Evolutionary conservation across 2,113 vertebrate species (phyloP).

Genomic region (Eurystomus gularis): DNA sequence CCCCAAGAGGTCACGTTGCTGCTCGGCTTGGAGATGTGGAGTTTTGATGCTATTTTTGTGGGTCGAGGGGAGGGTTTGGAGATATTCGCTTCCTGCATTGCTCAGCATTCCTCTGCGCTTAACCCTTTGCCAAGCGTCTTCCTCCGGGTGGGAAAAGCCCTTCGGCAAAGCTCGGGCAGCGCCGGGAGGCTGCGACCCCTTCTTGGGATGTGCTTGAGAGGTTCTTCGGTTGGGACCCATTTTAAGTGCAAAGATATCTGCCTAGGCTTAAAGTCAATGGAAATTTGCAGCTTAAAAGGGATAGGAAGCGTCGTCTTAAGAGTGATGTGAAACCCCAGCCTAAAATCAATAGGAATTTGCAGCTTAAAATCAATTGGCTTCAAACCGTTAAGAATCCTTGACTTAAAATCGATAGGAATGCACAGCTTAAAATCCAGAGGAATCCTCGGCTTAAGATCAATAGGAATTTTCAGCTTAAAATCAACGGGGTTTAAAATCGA

Average conservation of each 20-base stretch:
- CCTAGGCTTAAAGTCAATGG: background rate
- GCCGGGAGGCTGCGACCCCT: rapidly evolving
- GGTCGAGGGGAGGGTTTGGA: background rate
- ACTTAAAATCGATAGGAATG: background rate
- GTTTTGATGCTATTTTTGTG: background rate
- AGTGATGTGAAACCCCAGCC: no score
- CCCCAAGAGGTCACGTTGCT: background rate
- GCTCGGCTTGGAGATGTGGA: background rate
- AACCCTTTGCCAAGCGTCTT: background rate
- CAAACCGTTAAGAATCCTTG: background rate
- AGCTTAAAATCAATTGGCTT: background rate
- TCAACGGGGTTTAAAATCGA: rapidly evolving
- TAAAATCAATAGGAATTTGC: rapidly evolving
- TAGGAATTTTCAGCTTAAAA: background rate
- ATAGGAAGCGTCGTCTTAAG: no score
- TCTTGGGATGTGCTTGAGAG: rapidly evolving
- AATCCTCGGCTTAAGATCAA: background rate
- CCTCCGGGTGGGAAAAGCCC: background rate
- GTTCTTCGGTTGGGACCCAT: background rate
- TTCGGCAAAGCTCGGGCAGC: rapidly evolving
- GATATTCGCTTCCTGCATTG: background rate
- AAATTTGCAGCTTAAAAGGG: no score
- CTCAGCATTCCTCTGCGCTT: background rate
- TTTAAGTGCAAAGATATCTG: background rate
- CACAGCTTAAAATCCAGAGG: background rate